Percentiles rank a stretch among this genome's conserved stretches.
phyloP scores from a whole-genome alignment of 92 coral and sea anemone species.

The Paramuricea clavata region DNA sequence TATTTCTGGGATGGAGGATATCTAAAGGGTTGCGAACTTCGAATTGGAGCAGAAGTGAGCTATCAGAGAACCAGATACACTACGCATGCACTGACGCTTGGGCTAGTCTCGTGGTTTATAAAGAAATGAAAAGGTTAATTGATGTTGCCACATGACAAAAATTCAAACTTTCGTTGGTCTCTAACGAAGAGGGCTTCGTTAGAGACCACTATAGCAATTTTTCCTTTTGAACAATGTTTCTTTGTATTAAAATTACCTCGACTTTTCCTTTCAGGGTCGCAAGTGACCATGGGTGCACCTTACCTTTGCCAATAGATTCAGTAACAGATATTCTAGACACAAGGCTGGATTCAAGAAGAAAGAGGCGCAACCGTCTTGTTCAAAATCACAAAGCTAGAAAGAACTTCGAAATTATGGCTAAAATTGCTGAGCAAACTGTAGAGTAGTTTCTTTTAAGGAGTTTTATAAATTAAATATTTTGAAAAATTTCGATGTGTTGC shows the following conservation, averaged over 20 bases:
- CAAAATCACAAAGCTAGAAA: constrained; percentile 40
- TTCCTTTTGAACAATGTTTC: too few relatives aligned
- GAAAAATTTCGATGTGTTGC: too few relatives aligned
- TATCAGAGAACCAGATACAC: constrained; percentile 74
- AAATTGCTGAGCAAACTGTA: constrained; percentile 24
- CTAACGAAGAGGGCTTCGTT: too few relatives aligned
- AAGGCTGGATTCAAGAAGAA: constrained; percentile 18
- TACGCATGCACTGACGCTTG: constrained; percentile 97
- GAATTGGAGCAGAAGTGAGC: constrained; percentile 77
- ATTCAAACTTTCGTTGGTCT: too few relatives aligned
- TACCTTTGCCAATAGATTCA: constrained; percentile 29
- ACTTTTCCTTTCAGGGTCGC: constrained; percentile 38
- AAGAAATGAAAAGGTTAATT: constrained; percentile 95
- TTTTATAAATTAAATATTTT: not conserved
- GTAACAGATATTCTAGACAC: constrained; percentile 35
- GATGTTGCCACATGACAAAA: too few relatives aligned
- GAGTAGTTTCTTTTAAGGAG: not conserved
- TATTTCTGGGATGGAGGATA: constrained; percentile 76
- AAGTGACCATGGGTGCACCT: not conserved
- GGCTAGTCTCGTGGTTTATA: constrained; percentile 80
- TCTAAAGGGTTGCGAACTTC: constrained; percentile 79
- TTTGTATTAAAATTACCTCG: too few relatives aligned
- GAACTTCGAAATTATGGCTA: constrained; percentile 24
- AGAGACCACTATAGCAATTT: too few relatives aligned
- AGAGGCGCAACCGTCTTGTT: constrained; percentile 30